Percentiles rank a stretch among this genome's conserved stretches.
phyloP scores from a whole-genome alignment of 2,888 invertebrate species.

The Plemyria rubiginata region DNA sequence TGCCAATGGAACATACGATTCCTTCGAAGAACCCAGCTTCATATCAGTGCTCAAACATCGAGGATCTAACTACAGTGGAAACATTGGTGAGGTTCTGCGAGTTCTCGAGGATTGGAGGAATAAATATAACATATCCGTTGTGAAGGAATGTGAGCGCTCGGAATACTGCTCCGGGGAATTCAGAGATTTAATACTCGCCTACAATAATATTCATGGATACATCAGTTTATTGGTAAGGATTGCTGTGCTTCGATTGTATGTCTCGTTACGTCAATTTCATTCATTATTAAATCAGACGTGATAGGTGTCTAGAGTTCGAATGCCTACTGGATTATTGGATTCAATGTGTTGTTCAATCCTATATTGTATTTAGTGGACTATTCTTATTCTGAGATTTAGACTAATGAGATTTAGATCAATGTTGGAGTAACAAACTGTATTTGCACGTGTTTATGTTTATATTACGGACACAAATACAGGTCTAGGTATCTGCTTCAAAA shows the following conservation, averaged over 20 bases:
- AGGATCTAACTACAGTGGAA: conserved; percentile 61
- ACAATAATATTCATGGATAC: conserved; percentile 92
- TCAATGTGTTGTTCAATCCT: not conserved
- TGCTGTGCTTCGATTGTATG: not conserved
- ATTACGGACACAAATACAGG: no score
- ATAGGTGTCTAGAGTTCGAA: not conserved
- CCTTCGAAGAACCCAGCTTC: conserved; percentile 66
- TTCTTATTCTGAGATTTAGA: no score
- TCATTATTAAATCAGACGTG: not conserved
- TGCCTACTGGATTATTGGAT: not conserved
- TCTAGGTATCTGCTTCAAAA: no score
- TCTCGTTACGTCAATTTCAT: conserved; percentile 13
- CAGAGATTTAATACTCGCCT: conserved; percentile 85
- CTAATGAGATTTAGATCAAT: no score
- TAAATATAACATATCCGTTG: conserved; percentile 69
- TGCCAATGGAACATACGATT: conserved; percentile 56
- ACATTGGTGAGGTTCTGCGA: conserved; percentile 67
- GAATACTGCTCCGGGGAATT: conserved; percentile 86
- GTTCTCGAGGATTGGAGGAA: conserved; percentile 68
- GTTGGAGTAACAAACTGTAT: no score
- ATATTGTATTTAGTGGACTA: not conserved
- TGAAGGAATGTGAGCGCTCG: conserved; percentile 69
- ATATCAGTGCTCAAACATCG: conserved; percentile 65
- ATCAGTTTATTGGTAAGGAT: conserved; percentile 90
- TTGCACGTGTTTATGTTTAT: no score